Conservation (phyloP, 2,113 vertebrate genomes). For the Panurus biarmicus region DNA sequence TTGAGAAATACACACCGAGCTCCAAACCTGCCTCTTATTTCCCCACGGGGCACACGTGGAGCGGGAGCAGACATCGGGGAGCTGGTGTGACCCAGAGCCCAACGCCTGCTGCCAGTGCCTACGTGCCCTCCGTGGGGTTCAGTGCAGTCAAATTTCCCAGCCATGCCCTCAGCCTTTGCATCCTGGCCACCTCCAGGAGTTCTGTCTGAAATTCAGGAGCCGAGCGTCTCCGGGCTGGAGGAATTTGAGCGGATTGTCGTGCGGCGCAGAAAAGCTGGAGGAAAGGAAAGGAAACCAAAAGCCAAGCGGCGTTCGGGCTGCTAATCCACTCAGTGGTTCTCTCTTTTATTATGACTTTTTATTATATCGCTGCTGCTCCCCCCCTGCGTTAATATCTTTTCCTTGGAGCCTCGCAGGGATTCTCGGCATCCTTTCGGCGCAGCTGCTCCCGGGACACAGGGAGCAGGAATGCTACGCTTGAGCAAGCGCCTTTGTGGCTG, state of each 20-base stretch:
- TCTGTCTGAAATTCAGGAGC: not conserved
- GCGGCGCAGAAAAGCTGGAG: not conserved
- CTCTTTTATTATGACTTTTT: slow-evolving; percentile 39
- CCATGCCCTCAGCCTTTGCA: not conserved
- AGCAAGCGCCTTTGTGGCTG: slow-evolving; percentile 36
- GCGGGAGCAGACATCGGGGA: rapidly evolving
- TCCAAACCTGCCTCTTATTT: not conserved
- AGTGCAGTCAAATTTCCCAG: not conserved
- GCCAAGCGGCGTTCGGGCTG: slow-evolving; percentile 59
- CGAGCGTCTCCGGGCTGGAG: not conserved
- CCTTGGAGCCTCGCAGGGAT: slow-evolving; percentile 52
- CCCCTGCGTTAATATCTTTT: slow-evolving; percentile 58
- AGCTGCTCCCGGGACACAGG: slow-evolving; percentile 43
- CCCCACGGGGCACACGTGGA: rapidly evolving
- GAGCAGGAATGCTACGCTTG: slow-evolving; percentile 28
- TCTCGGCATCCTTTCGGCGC: slow-evolving; percentile 51
- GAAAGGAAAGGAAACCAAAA: slow-evolving; percentile 54
- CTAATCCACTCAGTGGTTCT: slow-evolving; percentile 27
- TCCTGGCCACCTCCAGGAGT: not conserved
- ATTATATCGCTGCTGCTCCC: slow-evolving; percentile 36
- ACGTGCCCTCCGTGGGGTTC: not conserved
- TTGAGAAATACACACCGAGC: not conserved
- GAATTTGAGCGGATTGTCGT: not conserved
- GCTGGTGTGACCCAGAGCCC: rapidly evolving
- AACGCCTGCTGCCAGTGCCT: rapidly evolving